Conservation (phyloP, 1,140 invertebrate species). For the Drosophila eugracilis region DNA sequence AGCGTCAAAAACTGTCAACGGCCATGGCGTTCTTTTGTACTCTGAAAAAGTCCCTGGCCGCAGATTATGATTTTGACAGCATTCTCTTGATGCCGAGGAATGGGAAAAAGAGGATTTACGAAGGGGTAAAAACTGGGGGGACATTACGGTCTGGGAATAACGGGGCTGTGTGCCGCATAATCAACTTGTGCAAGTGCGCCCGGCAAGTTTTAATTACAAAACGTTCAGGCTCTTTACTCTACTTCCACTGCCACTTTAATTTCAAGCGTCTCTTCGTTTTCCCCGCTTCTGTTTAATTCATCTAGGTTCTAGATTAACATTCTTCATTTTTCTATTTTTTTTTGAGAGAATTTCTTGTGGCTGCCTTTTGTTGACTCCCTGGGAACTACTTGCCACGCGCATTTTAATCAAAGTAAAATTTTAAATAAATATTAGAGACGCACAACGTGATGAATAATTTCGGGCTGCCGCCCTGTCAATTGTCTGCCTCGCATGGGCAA, state of each 20-base stretch:
- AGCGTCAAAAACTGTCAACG: constrained; percentile 65
- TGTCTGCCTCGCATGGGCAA: constrained; percentile 57
- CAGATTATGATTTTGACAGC: constrained; percentile 81
- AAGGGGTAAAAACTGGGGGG: neutral
- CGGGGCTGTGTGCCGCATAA: constrained; percentile 52
- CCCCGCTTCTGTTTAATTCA: constrained; percentile 66
- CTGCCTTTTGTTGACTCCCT: constrained; percentile 36
- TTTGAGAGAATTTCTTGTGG: constrained; percentile 1
- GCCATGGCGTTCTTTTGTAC: constrained; percentile 69
- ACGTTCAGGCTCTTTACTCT: constrained; percentile 25
- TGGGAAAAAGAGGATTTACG: neutral
- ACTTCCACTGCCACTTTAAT: constrained; percentile 12
- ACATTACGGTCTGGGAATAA: constrained; percentile 22
- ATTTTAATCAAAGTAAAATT: constrained; percentile 81
- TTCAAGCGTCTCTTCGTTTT: constrained; percentile 3
- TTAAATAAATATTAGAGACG: constrained; percentile 76
- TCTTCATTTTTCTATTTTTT: constrained; percentile 1
- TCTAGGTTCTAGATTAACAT: constrained; percentile 48
- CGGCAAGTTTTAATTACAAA: constrained; percentile 76
- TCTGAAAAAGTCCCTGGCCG: constrained; percentile 46
- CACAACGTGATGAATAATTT: constrained; percentile 70
- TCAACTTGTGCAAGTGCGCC: constrained; percentile 69
- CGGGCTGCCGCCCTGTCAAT: constrained; percentile 29
- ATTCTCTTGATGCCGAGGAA: constrained; percentile 29
- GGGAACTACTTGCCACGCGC: constrained; percentile 59